These are phyloP conservation scores for Actias luna DNA, from an alignment of 2,888 invertebrate genomes.

Conservation along the genomic window DNA sequence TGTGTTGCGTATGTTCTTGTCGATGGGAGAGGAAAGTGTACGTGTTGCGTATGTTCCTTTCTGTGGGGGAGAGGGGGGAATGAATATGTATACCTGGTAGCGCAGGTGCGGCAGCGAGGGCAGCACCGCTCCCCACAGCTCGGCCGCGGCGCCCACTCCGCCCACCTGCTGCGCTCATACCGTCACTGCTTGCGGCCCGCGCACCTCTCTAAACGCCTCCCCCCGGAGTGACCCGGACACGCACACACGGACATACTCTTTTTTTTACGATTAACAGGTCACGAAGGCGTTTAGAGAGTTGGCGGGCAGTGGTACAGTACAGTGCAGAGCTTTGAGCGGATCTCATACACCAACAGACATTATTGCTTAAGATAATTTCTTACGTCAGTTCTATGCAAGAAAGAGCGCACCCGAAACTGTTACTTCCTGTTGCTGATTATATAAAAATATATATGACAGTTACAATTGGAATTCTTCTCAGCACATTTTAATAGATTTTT, in stretches of 20 bases:
- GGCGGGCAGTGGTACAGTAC: background rate
- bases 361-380: slow-evolving; percentile 9
- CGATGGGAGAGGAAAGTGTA: background rate
- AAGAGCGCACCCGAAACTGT: background rate
- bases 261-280: background rate
- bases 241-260: background rate
- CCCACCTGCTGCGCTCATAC: slow-evolving; percentile 34
- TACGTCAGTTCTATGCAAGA: background rate
- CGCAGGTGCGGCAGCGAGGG: slow-evolving; percentile 61
- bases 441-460: no score
- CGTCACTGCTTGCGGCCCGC: slow-evolving; percentile 5
- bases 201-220: slow-evolving; percentile 1
- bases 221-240: no score
- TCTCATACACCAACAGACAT: slow-evolving; percentile 3
- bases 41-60: background rate
- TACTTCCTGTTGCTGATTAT: no score
- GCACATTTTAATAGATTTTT: no score
- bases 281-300: slow-evolving; percentile 10
- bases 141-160: slow-evolving; percentile 44
- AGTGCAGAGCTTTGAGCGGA: background rate
- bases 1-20: background rate
- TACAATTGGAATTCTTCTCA: no score
- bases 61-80: background rate
- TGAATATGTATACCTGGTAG: slow-evolving; percentile 56
- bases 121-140: slow-evolving; percentile 67